Conservation (phyloP, 2,797 vertebrate genomes). For the Thripadectes ignobilis region DNA sequence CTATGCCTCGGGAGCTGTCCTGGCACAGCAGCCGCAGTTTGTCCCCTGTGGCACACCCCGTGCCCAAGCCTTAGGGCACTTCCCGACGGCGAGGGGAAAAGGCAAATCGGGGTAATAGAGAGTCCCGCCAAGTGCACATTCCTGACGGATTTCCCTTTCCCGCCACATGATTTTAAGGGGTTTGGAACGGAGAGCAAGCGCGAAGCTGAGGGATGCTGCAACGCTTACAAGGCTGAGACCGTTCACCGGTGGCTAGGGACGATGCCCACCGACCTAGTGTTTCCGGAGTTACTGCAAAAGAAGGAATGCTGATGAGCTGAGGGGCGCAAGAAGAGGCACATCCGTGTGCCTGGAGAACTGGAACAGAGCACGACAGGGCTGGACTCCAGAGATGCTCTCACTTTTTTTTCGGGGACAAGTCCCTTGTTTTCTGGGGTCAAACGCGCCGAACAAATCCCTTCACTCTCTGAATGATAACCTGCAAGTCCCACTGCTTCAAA, state of each 20-base stretch:
- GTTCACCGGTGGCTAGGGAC: accelerated
- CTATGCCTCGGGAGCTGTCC: too few species aligned
- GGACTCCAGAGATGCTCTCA: neutral
- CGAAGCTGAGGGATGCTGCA: neutral
- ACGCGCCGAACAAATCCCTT: accelerated
- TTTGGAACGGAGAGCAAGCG: neutral
- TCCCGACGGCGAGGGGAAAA: neutral
- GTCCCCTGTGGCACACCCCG: accelerated
- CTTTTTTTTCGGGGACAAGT: neutral
- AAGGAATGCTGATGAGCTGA: neutral
- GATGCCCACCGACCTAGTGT: neutral
- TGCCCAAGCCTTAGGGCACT: neutral
- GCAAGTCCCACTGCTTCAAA: neutral
- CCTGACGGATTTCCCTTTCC: neutral
- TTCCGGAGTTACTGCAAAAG: neutral
- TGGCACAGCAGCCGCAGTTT: neutral
- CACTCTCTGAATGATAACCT: neutral
- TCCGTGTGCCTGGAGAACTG: neutral
- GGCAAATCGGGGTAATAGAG: neutral
- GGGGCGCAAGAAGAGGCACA: accelerated
- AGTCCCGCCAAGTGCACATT: accelerated
- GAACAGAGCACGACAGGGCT: neutral
- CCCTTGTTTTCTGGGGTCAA: neutral
- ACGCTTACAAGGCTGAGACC: too few species aligned
- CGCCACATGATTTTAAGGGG: neutral